phyloP scores from a whole-genome alignment of 2,797 vertebrate genomes.

The Gallirallus australis region DNA sequence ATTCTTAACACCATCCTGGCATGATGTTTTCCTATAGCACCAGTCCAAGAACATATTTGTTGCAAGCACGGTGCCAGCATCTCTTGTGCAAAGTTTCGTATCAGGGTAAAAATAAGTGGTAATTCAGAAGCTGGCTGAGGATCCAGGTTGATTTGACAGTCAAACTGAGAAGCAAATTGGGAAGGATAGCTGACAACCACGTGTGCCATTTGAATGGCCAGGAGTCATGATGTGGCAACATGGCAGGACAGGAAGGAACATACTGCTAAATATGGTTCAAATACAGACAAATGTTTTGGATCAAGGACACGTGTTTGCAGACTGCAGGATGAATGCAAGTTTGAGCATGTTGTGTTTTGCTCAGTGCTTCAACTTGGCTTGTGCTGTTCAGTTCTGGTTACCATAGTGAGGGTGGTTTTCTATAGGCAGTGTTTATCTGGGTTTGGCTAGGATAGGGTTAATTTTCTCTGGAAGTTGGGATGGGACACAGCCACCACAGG shows the following conservation, averaged over 20 bases:
- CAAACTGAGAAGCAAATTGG: neutral
- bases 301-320: neutral
- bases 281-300: neutral
- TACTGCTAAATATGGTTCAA: neutral
- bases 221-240: rapidly evolving
- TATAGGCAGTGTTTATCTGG: neutral
- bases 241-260: neutral
- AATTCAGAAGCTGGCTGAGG: neutral
- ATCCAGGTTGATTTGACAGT: neutral
- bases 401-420: neutral
- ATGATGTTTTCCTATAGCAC: neutral
- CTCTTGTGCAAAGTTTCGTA: neutral
- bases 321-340: neutral
- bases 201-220: neutral
- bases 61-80: neutral
- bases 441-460: no score
- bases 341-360: neutral
- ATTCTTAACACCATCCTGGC: neutral
- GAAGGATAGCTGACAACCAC: neutral
- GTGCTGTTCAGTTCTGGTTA: neutral
- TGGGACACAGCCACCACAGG: no score
- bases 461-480: no score
- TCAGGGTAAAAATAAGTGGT: conserved; percentile 24
- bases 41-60: neutral
- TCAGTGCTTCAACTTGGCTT: rapidly evolving